A percentile compares a stretch with the other conserved stretches of the same genome.
Evolutionary conservation across 2,113 vertebrate genomes (phyloP).

Genomic region (Sebastes fasciatus): DNA sequence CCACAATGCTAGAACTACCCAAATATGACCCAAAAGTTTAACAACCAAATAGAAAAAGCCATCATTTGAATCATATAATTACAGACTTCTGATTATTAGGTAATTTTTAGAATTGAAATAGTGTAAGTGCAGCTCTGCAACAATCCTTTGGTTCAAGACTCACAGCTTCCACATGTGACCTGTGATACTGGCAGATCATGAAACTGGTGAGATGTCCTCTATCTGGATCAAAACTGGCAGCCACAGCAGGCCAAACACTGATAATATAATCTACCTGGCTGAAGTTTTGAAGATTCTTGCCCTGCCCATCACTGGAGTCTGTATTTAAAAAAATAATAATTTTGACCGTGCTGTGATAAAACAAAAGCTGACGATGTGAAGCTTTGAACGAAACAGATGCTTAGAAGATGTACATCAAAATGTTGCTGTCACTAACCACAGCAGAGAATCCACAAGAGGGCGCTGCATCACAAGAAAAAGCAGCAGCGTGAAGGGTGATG

Average conservation of each 20-base stretch:
- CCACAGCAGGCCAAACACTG: background rate
- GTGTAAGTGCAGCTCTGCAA: background rate
- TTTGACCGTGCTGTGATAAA: background rate
- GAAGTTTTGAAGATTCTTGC: background rate
- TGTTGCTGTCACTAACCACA: background rate
- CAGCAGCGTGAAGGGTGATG: background rate
- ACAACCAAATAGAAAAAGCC: background rate
- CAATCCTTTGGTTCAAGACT: background rate
- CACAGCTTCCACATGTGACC: background rate
- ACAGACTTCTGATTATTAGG: background rate
- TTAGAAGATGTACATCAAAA: background rate
- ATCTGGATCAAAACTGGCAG: background rate
- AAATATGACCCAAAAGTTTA: background rate
- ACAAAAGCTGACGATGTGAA: background rate
- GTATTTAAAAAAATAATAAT: background rate
- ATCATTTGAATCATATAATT: background rate
- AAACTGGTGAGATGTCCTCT: background rate
- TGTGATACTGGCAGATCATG: background rate
- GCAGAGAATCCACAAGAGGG: conserved; percentile 62
- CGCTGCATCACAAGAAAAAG: conserved; percentile 27
- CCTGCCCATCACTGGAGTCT: too few relatives aligned
- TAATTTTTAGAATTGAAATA: background rate
- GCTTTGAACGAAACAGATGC: background rate
- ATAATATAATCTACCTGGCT: background rate
- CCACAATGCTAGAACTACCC: background rate